Base-by-base conservation (phyloP, 2,797 vertebrate species). In the Dryobates pubescens region DNA sequence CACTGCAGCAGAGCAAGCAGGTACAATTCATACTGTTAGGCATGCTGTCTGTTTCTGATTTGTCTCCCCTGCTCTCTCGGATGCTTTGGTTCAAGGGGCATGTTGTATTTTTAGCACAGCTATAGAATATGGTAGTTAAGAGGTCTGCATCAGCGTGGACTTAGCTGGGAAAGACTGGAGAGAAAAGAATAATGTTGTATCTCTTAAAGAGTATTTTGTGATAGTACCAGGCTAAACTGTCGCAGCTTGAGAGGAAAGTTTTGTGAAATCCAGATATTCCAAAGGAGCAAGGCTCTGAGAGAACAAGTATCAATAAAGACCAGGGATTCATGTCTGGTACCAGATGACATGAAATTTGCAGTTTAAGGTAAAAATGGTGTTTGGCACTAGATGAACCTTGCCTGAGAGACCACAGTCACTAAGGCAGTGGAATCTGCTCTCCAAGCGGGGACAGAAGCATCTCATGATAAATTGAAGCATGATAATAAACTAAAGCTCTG, bases 11-110 rank as follows among this genome's bases (percentile, higher is more conserved):
- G 62, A 47, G 13, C 51, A 27, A 76, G 36, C 34, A 43, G 29
- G 20, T 88, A 16, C 0, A 0, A 29, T n/a, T 41, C 5, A 3
- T 9, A 41, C 43, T 69, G 1, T 58, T 54, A 67, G 17, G 27
- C 47, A 19, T 30, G 22, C 7, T 71, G 27, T 62, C 41, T 57
- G 4, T 34, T 72, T 38, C 32, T 82, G 56, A 6, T 75, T 90
- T 81, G 47, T 74, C 59, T 82, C 17, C 12, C 9, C 43, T 77
- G 10, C 45, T 74, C 10, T 82, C 20, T 73, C 6, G 51, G 49
- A n/a, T 64, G n/a, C 29, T 90, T 41, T 67, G 15, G 13, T 72
- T 81, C 30, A 49, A 80, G 43, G 27, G 10, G 18, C 13, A 62
- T 38, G 17, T 77, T 9, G 5, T 74, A 5, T 23, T 90, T 89